Evolutionary conservation across 2,113 vertebrate genomes (phyloP).

Genomic region (Orthonyx spaldingii): DNA sequence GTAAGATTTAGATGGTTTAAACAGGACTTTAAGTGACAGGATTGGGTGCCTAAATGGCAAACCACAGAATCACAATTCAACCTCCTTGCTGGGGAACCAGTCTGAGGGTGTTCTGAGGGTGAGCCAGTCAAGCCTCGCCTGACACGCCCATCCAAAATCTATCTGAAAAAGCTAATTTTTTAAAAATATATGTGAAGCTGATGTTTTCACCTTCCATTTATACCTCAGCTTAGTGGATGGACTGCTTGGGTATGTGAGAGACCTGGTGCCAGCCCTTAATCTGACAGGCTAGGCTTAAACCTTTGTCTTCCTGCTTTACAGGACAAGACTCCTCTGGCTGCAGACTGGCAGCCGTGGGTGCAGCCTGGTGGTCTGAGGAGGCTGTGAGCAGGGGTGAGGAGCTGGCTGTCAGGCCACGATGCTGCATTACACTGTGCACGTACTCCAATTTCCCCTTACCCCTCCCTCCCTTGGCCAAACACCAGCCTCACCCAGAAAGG

Average conservation of each 20-base stretch:
- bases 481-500: neutral
- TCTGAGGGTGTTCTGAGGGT: neutral
- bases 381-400: neutral
- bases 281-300: neutral
- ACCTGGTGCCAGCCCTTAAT: neutral
- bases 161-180: neutral
- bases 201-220: neutral
- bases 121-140: neutral
- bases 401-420: neutral
- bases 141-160: neutral
- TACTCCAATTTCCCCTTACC: neutral
- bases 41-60: neutral
- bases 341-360: accelerated
- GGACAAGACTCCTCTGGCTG: accelerated
- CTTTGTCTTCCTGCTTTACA: neutral
- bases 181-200: neutral
- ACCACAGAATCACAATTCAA: neutral
- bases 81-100: neutral
- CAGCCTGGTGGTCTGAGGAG: neutral
- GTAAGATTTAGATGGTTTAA: neutral
- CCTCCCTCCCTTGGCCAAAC: neutral
- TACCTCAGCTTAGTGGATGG: neutral
- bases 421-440: too few species aligned
- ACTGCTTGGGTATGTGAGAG: neutral
- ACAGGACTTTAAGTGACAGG: neutral